Evolutionary conservation across 2,888 invertebrate species (phyloP).

Genomic region (Parasteatoda lunata): DNA sequence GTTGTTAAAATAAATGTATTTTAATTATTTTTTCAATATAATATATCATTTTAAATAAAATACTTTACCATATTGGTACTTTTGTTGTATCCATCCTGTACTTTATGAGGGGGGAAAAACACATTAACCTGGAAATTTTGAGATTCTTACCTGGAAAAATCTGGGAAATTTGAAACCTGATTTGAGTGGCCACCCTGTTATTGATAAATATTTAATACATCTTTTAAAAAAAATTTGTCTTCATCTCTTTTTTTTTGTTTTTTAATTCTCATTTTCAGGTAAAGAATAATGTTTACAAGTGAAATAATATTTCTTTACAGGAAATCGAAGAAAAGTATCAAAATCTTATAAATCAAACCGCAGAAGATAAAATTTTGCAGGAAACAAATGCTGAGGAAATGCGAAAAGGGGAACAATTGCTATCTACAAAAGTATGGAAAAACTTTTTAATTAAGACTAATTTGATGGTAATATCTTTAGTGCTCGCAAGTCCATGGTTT

Average conservation of each 20-base stretch:
- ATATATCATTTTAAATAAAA: too few relatives aligned
- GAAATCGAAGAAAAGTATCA: conserved; percentile 76
- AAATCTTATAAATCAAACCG: conserved; percentile 75
- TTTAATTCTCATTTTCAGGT: background rate
- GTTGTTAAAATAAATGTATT: too few relatives aligned
- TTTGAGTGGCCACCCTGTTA: too few relatives aligned
- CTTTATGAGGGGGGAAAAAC: too few relatives aligned
- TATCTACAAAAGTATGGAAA: conserved; percentile 74
- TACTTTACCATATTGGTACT: too few relatives aligned
- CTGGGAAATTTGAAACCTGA: too few relatives aligned
- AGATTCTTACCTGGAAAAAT: too few relatives aligned
- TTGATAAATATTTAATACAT: too few relatives aligned
- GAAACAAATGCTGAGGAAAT: conserved; percentile 77
- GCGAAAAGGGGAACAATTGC: conserved; percentile 76
- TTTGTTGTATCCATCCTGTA: too few relatives aligned
- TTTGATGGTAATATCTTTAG: background rate
- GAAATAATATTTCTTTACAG: conserved; percentile 70
- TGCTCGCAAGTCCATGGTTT: too few relatives aligned
- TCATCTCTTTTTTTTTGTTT: background rate
- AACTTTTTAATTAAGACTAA: background rate
- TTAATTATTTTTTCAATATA: too few relatives aligned
- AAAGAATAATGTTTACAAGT: background rate
- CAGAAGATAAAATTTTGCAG: conserved; percentile 73
- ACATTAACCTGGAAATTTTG: too few relatives aligned
- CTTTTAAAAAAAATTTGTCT: background rate